These are phyloP conservation scores for Pluvialis apricaria DNA, from an alignment of 2,113 vertebrate genomes.

Conservation along the genomic window DNA sequence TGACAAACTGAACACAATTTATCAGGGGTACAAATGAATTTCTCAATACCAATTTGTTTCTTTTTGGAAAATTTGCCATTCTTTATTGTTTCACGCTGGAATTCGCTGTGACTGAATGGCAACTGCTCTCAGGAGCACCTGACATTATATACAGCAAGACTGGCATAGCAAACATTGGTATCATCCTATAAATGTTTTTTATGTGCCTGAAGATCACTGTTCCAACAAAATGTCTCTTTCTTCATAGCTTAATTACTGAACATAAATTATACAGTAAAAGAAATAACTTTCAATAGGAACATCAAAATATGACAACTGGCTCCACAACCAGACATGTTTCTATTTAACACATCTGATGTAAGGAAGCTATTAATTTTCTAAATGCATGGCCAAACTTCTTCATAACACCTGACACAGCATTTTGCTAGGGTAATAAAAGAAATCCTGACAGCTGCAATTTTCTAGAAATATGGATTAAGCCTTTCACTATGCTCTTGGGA, in stretches of 20 bases:
- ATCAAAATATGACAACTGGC: slow-evolving; percentile 30
- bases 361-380: slow-evolving; percentile 58
- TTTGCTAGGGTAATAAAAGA: slow-evolving; percentile 64
- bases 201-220: background rate
- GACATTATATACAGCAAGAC: background rate
- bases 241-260: background rate
- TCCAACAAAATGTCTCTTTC: background rate
- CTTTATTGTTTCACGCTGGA: background rate
- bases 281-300: background rate
- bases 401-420: slow-evolving; percentile 74
- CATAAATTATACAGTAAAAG: background rate
- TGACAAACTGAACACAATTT: background rate
- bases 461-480: slow-evolving; percentile 60
- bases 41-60: background rate
- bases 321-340: slow-evolving; percentile 15
- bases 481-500: slow-evolving; percentile 44
- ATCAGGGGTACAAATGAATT: background rate
- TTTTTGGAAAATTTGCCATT: background rate
- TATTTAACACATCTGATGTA: slow-evolving; percentile 43
- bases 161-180: background rate
- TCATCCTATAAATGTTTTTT: background rate
- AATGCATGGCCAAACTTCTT: slow-evolving; percentile 43
- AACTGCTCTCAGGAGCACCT: background rate
- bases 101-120: background rate
- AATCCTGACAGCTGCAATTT: slow-evolving; percentile 81